A percentile compares a stretch with the other conserved stretches of the same genome.
phyloP scores from a whole-genome alignment of 1,140 invertebrate species.

The Helicorthomorpha holstii region DNA sequence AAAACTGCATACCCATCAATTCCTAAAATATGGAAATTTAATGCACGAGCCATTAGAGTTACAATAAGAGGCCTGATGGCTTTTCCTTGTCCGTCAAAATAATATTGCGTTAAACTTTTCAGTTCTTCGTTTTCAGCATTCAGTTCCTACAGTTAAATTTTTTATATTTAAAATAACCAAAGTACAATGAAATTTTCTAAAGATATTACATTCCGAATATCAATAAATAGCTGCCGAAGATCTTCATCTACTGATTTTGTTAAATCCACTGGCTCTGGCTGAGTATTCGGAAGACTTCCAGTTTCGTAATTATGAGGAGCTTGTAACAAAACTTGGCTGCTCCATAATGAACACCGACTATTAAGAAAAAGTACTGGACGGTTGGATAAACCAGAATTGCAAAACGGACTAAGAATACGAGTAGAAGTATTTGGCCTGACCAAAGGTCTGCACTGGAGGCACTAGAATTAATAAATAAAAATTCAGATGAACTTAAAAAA shows the following conservation, averaged over 20 bases:
- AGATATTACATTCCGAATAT: constrained; percentile 53
- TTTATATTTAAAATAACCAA: background rate
- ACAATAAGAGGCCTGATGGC: constrained; percentile 81
- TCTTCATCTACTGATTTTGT: constrained; percentile 69
- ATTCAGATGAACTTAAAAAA: too few species aligned
- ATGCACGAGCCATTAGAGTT: constrained; percentile 73
- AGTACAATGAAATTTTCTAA: background rate
- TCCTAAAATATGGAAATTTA: constrained; percentile 73
- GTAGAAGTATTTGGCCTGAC: too few species aligned
- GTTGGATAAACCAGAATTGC: too few species aligned
- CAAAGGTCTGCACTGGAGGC: too few species aligned
- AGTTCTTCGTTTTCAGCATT: constrained; percentile 63
- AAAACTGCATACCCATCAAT: constrained; percentile 16
- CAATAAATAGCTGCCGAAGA: constrained; percentile 57
- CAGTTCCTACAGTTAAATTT: constrained; percentile 41
- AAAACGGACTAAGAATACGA: too few species aligned
- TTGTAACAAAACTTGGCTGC: too few species aligned
- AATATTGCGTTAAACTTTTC: constrained; percentile 76
- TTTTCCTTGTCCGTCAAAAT: constrained; percentile 94
- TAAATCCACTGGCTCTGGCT: too few species aligned
- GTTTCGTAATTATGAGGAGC: too few species aligned
- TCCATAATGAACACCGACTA: too few species aligned
- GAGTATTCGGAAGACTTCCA: too few species aligned
- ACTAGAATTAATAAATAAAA: too few species aligned
- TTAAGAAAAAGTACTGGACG: too few species aligned